A percentile compares a stretch with the other conserved stretches of the same genome.
These are phyloP conservation scores for Sapayoa aenigma DNA, from an alignment of 2,113 vertebrate species.

Conservation along the genomic window DNA sequence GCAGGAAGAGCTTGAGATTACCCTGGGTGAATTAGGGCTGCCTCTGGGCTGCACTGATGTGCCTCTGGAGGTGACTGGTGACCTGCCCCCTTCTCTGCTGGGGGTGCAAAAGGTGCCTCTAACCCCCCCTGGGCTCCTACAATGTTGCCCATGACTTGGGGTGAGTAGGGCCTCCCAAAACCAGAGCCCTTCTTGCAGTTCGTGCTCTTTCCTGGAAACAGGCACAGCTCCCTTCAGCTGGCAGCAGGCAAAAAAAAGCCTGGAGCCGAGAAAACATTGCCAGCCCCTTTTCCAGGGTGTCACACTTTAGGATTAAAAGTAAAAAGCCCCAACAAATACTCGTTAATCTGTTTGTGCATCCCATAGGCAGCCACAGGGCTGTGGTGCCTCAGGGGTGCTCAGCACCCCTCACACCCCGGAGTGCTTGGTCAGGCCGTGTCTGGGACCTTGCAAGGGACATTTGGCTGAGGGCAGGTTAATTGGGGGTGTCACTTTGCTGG, in stretches of 20 bases:
- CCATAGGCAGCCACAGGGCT: fast-evolving
- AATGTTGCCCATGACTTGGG: fast-evolving
- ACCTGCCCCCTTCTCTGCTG: neutral
- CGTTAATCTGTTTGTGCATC: neutral
- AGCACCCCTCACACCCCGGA: neutral
- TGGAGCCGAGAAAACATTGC: neutral
- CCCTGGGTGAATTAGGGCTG: neutral
- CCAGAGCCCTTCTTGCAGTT: neutral
- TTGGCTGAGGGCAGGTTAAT: neutral
- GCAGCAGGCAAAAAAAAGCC: neutral
- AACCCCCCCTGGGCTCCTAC: neutral
- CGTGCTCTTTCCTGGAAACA: neutral
- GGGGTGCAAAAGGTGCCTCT: neutral
- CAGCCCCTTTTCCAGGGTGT: neutral
- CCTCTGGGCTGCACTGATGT: neutral
- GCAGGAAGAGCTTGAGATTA: neutral
- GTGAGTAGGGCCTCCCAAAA: neutral
- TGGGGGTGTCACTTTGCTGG: fast-evolving
- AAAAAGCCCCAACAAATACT: neutral
- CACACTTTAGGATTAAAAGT: neutral
- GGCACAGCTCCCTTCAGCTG: neutral
- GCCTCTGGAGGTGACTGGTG: neutral
- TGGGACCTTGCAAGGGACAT: neutral
- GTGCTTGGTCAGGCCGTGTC: neutral
- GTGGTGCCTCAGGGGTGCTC: neutral